Evolutionary conservation across 2,888 invertebrate species (phyloP), one percentile per base, ranked within the genome.

Genomic region (Oscheius sp.): DNA sequence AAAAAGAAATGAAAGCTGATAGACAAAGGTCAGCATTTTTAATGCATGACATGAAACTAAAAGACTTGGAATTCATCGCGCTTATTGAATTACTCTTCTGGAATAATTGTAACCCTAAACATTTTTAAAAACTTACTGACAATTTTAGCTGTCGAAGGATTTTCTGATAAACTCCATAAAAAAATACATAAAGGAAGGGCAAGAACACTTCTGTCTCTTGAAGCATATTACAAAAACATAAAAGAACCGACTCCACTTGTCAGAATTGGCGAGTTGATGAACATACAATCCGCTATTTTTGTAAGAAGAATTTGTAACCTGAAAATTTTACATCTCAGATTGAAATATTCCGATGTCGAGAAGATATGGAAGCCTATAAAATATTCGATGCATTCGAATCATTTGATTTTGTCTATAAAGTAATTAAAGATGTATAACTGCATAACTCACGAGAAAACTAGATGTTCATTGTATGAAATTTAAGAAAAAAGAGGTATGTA

Each of bases 331-430:
- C 47, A 4, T 3, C 36, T 20, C 33, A 54, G 54, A 54, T 54
- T n/a, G 54, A 54, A 20, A 33, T 54, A n/a, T 54, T 54, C 20
- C 54, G 54, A 8, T 54, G 54, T 33, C 54, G 54, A 9, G 54
- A 54, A 33, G 54, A 54, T 24, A 54, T 54, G 54, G 54, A 54
- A 17, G 32, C 54, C 33, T 54, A 20, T 20, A 54, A 54, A n/a
- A 54, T 51, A 2, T 28, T 14, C 50, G 54, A 54, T 24, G 54
- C 54, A 17, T 54, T 54, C 33, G 54, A 54, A 20, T 54, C 54
- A n/a, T 54, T 54, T 36, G 54, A 54, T 24, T 54, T 54, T 12
- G n/a, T 54, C 33, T 54, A 54, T 36, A 54, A 54, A 17, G 54
- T 54, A 32, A 54, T 54, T 17, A 54, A 54, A 54, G 54, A 54